Percentiles rank a stretch among this genome's conserved stretches.
These are phyloP conservation scores for Mesorhabditis sp. DNA, from an alignment of 2,888 invertebrate species.

Conservation along the genomic window DNA sequence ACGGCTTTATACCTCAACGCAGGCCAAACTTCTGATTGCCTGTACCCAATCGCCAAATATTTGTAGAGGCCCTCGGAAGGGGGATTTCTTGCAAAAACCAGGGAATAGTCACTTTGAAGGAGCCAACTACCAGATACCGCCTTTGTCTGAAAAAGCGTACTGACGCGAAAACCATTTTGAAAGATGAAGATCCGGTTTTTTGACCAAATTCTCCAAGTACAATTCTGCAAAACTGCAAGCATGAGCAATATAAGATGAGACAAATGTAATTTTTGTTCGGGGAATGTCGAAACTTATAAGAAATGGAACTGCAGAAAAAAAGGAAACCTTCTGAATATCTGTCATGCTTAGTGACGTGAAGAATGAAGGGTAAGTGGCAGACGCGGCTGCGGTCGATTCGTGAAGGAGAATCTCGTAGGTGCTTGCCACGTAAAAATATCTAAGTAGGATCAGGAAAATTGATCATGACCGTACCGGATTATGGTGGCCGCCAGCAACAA, in stretches of 20 bases:
- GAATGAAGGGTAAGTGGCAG: not conserved
- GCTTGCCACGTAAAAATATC: not conserved
- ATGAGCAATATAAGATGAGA: too few relatives aligned
- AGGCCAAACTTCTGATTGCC: not conserved
- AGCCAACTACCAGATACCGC: not conserved
- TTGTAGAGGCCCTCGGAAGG: not conserved
- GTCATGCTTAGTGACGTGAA: not conserved
- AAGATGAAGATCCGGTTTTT: too few relatives aligned
- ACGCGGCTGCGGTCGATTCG: not conserved
- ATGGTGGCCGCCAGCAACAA: too few relatives aligned
- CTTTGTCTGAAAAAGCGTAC: not conserved
- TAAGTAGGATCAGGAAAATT: not conserved
- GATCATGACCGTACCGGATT: not conserved
- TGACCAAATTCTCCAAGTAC: too few relatives aligned
- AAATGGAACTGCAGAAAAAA: too few relatives aligned
- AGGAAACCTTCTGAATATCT: not conserved
- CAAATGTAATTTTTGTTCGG: too few relatives aligned
- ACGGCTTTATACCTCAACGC: not conserved
- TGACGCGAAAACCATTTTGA: too few relatives aligned
- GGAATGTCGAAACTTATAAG: too few relatives aligned
- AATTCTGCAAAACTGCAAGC: too few relatives aligned
- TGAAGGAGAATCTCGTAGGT: not conserved
- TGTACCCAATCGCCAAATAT: not conserved
- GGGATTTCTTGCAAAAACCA: not conserved
- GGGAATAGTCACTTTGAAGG: not conserved